Evolutionary conservation across 2,113 vertebrate species (phyloP).

Genomic region (Sardina pilchardus): DNA sequence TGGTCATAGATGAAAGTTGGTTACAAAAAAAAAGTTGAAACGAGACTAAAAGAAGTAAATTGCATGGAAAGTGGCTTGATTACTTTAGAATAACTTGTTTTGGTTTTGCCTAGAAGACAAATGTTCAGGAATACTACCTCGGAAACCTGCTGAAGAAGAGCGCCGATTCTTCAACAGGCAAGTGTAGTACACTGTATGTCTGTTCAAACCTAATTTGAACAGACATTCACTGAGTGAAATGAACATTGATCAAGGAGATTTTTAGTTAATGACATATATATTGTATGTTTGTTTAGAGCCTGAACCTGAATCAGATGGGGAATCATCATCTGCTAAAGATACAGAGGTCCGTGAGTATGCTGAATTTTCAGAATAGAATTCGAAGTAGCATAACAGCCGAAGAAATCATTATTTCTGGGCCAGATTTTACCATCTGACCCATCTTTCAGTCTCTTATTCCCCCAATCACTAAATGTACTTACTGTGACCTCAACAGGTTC

Average conservation of each 20-base stretch:
- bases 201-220: background rate
- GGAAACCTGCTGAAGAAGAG: conserved; percentile 81
- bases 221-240: background rate
- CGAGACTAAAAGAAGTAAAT: background rate
- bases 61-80: background rate
- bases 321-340: conserved; percentile 48
- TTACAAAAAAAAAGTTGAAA: background rate
- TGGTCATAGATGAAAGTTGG: background rate
- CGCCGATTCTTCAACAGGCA: conserved; percentile 76
- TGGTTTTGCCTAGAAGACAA: conserved; percentile 80
- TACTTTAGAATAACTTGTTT: background rate
- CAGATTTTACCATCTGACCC: background rate
- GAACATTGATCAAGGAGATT: background rate
- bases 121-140: conserved; percentile 94
- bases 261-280: background rate
- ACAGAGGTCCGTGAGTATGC: conserved; percentile 57
- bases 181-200: conserved; percentile 35
- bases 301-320: conserved; percentile 56
- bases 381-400: no score
- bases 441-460: background rate
- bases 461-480: background rate
- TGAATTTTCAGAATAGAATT: no score
- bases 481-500: conserved; percentile 57
- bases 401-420: background rate
- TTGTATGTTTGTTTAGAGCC: conserved; percentile 30